These are phyloP conservation scores for Rhabdornis inornatus DNA, from an alignment of 2,113 vertebrate genomes.

Conservation along the genomic window DNA sequence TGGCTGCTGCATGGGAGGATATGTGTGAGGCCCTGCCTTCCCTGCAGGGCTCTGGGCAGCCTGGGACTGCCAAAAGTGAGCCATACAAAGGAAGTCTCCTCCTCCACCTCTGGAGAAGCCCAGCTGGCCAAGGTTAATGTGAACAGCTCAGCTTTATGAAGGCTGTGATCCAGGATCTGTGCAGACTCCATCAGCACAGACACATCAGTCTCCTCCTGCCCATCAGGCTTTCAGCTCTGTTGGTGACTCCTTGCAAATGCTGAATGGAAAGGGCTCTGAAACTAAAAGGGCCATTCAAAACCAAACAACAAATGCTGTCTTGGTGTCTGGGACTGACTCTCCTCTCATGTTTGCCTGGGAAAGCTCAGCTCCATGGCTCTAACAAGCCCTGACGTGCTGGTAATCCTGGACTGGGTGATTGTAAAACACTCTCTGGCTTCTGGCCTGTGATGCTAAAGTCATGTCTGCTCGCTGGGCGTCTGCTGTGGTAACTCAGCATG, in stretches of 20 bases:
- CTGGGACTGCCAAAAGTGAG: background rate
- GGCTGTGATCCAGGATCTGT: background rate
- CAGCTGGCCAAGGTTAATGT: background rate
- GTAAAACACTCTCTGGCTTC: constrained; percentile 23
- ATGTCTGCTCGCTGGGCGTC: background rate
- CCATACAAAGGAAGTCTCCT: background rate
- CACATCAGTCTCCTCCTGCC: background rate
- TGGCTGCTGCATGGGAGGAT: background rate
- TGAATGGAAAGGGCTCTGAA: background rate
- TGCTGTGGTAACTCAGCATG: background rate
- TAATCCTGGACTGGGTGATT: background rate
- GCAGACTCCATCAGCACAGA: background rate
- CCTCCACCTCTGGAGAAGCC: background rate
- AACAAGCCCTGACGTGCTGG: background rate
- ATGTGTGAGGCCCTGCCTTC: background rate
- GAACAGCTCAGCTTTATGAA: background rate
- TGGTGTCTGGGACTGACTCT: background rate
- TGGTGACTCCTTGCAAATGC: background rate
- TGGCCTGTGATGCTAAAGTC: background rate
- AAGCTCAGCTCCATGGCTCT: background rate
- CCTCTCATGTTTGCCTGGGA: background rate
- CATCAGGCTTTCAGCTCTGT: background rate
- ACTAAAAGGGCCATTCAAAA: background rate
- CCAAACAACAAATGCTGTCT: background rate
- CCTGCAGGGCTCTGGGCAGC: background rate